Percentiles rank a stretch among this genome's conserved stretches.
These are phyloP conservation scores for Crenichthys baileyi DNA, from an alignment of 2,797 vertebrate genomes.

Conservation along the genomic window DNA sequence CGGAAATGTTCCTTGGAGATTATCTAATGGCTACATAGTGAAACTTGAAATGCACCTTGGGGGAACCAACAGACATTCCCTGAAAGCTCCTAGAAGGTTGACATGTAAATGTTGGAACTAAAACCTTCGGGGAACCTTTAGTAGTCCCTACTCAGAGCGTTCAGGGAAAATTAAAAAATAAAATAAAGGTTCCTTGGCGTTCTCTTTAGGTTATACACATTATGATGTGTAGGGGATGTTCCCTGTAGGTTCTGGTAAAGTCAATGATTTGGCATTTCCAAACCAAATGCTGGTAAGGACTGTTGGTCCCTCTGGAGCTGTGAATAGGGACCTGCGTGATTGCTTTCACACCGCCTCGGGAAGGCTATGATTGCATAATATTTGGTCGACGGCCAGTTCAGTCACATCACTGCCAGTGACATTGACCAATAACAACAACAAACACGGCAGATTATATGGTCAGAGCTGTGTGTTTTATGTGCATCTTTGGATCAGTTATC, in stretches of 20 bases:
- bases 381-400: background rate
- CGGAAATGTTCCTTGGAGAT: too few relatives aligned
- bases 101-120: background rate
- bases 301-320: background rate
- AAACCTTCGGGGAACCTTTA: background rate
- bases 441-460: background rate
- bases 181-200: background rate
- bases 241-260: background rate
- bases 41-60: background rate
- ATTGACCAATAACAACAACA: background rate
- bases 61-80: background rate
- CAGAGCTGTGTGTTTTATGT: background rate
- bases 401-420: background rate
- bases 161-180: too few relatives aligned
- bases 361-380: background rate
- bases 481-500: background rate
- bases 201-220: background rate
- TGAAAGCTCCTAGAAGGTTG: background rate
- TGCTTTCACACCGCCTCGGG: background rate
- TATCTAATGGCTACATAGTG: background rate
- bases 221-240: background rate
- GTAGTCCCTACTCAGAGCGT: too few relatives aligned
- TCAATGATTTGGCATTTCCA: background rate
- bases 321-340: background rate
- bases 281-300: background rate